Base-by-base conservation (phyloP, 2,888 invertebrate genomes). In the Drosophila algonquin region DNA sequence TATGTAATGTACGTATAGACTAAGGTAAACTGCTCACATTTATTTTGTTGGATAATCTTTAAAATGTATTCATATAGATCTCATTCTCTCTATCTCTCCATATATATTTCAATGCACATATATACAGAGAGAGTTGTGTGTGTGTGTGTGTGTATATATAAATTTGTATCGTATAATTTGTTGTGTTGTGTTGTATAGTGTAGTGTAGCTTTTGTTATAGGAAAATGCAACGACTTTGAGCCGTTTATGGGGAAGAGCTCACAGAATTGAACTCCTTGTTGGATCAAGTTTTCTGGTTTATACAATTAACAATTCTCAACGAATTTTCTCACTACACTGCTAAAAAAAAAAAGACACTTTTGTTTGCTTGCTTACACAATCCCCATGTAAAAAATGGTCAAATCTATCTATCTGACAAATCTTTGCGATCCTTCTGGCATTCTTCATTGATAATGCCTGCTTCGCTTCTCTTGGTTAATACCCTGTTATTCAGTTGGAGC, bases 151-250 rank as follows among this genome's bases (percentile, higher is more conserved):
- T 70, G 58, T 76, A 52, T 76, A 69, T 72, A 44, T 71, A 60
- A 73, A 75, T 77, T 69, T 73, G 73, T 73, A 27, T 27, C 27
- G 7, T 27, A 27, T 27, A 30, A 73, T 76, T 69, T 75, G 57
- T 79, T 73, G 72, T 59, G 63, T 76, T 55, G 59, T 71, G 21
- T 64, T 12, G 59, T 53, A 44, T 56, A 52, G 51, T 55, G 50
- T 50, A 51, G 59, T 71, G n/a, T 63, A 48, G 70, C 75, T 14
- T 40, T 40, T 14, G 14, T 40, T 40, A 40, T 89, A 87, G 86
- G 88, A 87, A 85, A 85, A 80, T 89, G 80, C 78, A 73, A 80
- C 89, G 88, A 89, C 85, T 89, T 87, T 73, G 55, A 85, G 85
- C 70, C 85, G 83, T 63, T 64, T 45, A 27, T 52, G 9, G 47